Evolutionary conservation across 2,888 invertebrate species (phyloP), one percentile per base, ranked within the genome.

Genomic region (Colostygia pectinataria): DNA sequence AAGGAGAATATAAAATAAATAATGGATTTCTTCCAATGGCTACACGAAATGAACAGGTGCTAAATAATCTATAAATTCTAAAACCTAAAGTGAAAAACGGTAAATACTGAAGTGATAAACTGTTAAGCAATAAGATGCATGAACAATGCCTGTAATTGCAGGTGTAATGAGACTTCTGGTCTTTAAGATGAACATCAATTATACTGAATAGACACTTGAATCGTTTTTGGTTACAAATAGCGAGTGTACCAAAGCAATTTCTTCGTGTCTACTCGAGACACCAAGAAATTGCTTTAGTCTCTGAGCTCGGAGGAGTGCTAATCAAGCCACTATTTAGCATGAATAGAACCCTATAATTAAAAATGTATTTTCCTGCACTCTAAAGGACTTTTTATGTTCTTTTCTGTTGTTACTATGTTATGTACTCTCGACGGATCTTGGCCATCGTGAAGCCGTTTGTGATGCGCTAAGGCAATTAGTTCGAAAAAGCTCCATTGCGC

Each of bases 1-100:
- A 24, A 36, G 23, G 25, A 40, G 43, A 49, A 42, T 42, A 52
- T 46, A 52, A 46, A 47, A 52, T 48, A 49, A 48, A 46, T 51
- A 48, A 47, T 47, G 29, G 37, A 45, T 41, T 39, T 40, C 32
- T 44, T 53, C 34, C 43, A 49, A 36, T 32, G 29, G n/a, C 33
- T 34, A 41, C 31, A 37, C 24, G 38, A 38, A 42, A 38, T 28
- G 18, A 52, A 25, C 32, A 42, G 37, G 28, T 27, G 37, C 8
- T 37, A 37, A 37, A 44, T 44, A 40, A 43, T 34, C 12, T 43
- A 24, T 28, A 27, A 40, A 39, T 24, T 25, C 15, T 43, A 18
- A 32, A 31, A 8, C 20, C 15, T 43, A 18, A 32, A 31, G 10
- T 15, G 38, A 33, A 49, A 49, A 50, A 50, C 50, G 39, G 50